Conservation (phyloP, 1,140 invertebrate genomes). For the Drosophila ananassae region DNA sequence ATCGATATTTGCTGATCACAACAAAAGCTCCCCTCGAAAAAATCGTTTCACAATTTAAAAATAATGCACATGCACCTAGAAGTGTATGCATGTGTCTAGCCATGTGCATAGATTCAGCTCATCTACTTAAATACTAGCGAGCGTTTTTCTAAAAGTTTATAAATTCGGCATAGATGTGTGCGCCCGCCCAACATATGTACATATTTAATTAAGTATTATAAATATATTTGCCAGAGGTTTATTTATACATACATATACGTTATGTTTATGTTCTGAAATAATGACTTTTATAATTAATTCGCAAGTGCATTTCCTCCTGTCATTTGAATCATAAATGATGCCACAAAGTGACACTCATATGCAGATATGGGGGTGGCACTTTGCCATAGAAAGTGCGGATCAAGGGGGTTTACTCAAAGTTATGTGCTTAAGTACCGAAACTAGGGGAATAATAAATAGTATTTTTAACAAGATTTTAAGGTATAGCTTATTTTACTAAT, state of each 20-base stretch:
- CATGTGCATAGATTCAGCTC: conserved; percentile 42
- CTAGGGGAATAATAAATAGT: too few species aligned
- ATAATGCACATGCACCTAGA: conserved; percentile 71
- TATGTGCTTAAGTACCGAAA: not conserved
- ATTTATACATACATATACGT: conserved; percentile 22
- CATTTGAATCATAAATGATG: conserved; percentile 34
- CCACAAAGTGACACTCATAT: conserved; percentile 7
- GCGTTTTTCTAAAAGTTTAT: conserved; percentile 42
- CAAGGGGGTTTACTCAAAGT: too few species aligned
- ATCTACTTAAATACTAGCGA: conserved; percentile 35
- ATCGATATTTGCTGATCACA: conserved; percentile 77
- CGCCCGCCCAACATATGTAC: conserved; percentile 19
- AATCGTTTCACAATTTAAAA: conserved; percentile 69
- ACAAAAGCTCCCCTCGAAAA: conserved; percentile 67
- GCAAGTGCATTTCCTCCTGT: conserved; percentile 43
- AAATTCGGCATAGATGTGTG: conserved; percentile 32
- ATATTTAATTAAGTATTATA: conserved; percentile 50
- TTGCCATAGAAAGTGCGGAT: conserved; percentile 7
- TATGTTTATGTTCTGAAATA: conserved; percentile 38
- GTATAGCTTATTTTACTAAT: not conserved
- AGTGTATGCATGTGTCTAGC: conserved; percentile 33
- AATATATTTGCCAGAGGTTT: conserved; percentile 19
- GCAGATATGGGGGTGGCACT: not conserved
- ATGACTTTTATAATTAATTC: conserved; percentile 49
- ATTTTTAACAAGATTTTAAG: too few species aligned